phyloP scores from a whole-genome alignment of 2,113 vertebrate genomes.

The Pedetes capensis region DNA sequence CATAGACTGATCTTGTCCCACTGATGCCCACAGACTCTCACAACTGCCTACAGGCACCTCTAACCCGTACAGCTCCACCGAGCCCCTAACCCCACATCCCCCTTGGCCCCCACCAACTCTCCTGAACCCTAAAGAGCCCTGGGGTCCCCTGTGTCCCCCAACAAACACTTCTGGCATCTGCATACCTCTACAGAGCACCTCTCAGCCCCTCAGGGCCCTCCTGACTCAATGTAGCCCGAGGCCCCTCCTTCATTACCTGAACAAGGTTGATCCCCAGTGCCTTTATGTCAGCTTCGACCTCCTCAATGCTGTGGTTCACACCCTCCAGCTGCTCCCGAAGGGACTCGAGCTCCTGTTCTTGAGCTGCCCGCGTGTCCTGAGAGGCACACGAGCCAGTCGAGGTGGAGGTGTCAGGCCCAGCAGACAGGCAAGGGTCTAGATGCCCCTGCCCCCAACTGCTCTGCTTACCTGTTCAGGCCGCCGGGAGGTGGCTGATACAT shows the following conservation, averaged over 20 bases:
- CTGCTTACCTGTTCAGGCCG: slow-evolving; percentile 82
- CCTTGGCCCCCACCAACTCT: background rate
- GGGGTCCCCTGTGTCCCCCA: background rate
- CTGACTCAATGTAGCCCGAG: background rate
- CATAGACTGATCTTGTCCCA: background rate
- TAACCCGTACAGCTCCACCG: background rate
- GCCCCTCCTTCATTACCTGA: slow-evolving; percentile 81
- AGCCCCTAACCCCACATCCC: background rate
- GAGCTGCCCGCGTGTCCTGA: slow-evolving; percentile 81
- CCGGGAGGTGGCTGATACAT: slow-evolving; percentile 70
- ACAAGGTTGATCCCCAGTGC: slow-evolving; percentile 82
- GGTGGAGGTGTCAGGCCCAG: background rate
- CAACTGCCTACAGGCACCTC: background rate
- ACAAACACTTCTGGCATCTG: background rate
- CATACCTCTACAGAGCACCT: background rate
- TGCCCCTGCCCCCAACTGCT: background rate
- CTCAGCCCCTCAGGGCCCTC: background rate
- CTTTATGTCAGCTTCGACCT: slow-evolving; percentile 84
- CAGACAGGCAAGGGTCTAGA: background rate
- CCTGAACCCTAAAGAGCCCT: background rate
- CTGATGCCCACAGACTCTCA: background rate
- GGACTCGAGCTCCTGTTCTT: slow-evolving; percentile 84
- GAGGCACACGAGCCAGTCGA: background rate
- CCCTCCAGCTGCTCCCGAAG: slow-evolving; percentile 85
- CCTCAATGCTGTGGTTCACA: slow-evolving; percentile 83